phyloP scores from a whole-genome alignment of 2,797 vertebrate species.

The Eurystomus glaucurus region DNA sequence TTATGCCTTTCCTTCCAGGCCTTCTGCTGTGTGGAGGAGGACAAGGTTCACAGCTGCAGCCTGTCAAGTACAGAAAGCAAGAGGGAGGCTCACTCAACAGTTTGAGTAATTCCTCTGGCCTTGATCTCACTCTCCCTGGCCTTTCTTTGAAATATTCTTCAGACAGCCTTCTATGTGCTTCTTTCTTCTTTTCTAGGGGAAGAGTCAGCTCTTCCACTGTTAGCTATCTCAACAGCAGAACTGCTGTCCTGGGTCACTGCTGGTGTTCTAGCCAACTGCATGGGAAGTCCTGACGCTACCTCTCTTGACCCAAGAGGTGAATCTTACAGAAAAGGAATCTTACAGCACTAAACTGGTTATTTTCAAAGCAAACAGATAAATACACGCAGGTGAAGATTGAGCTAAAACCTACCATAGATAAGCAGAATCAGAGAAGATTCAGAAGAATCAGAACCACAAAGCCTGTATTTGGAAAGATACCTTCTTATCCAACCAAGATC shows the following conservation, averaged over 20 bases:
- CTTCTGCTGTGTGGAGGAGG: not conserved
- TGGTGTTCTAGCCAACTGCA: not conserved
- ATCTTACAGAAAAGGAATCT: not conserved
- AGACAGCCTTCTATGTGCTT: not conserved
- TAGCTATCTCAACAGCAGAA: not conserved
- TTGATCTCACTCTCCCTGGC: not conserved
- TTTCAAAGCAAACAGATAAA: conserved; percentile 1
- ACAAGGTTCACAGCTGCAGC: not conserved
- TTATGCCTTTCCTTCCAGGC: not conserved
- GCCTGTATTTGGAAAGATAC: not conserved
- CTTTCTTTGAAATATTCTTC: conserved; percentile 12
- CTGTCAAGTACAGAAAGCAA: conserved; percentile 20
- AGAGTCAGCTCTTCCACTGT: not conserved
- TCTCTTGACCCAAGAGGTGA: not conserved
- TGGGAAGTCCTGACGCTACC: not conserved
- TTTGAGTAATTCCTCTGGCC: conserved; percentile 1
- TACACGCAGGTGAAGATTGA: not conserved
- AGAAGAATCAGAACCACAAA: not conserved
- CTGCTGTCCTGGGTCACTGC: not conserved
- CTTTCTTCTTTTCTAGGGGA: not conserved
- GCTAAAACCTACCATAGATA: not conserved
- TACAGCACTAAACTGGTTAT: not conserved
- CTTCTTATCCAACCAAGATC: not conserved
- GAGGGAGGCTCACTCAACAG: not conserved
- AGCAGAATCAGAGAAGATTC: not conserved